A percentile compares a stretch with the other conserved stretches of the same genome.
Evolutionary conservation across 2,888 invertebrate species (phyloP).

Genomic region (Tenthredo amoena): DNA sequence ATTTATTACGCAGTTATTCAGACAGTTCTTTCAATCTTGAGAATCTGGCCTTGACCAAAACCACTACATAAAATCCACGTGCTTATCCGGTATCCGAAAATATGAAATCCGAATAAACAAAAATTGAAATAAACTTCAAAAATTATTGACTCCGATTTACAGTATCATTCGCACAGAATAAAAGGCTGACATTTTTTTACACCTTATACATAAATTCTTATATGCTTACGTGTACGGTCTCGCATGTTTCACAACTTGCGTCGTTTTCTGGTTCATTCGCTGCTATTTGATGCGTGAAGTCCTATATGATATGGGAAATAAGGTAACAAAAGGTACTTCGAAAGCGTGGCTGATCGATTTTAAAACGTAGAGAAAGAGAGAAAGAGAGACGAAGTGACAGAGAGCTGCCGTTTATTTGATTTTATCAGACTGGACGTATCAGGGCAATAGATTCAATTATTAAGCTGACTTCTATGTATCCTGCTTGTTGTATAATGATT

Average conservation of each 20-base stretch:
- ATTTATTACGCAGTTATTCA: slow-evolving; percentile 40
- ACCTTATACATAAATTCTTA: not conserved
- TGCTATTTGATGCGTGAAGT: slow-evolving; percentile 3
- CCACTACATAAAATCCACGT: not conserved
- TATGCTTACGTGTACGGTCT: not conserved
- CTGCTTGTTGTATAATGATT: not conserved
- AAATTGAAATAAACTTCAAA: not conserved
- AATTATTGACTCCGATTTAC: not conserved
- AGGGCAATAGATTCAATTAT: not conserved
- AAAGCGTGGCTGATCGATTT: slow-evolving; percentile 10
- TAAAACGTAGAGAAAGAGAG: not conserved
- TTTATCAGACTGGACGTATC: not conserved
- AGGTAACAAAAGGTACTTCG: slow-evolving; percentile 22
- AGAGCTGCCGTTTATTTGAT: not conserved
- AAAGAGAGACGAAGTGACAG: not conserved
- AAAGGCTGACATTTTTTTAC: not conserved
- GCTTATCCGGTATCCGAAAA: not conserved
- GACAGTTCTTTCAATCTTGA: not conserved
- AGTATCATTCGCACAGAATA: not conserved
- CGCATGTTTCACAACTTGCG: not conserved
- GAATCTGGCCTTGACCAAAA: not conserved
- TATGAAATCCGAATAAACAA: not conserved
- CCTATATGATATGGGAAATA: not conserved
- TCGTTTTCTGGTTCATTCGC: slow-evolving; percentile 9
- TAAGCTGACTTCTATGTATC: not conserved